Evolutionary conservation across 2,888 invertebrate genomes (phyloP).

Genomic region (Drosophila eohydei): DNA sequence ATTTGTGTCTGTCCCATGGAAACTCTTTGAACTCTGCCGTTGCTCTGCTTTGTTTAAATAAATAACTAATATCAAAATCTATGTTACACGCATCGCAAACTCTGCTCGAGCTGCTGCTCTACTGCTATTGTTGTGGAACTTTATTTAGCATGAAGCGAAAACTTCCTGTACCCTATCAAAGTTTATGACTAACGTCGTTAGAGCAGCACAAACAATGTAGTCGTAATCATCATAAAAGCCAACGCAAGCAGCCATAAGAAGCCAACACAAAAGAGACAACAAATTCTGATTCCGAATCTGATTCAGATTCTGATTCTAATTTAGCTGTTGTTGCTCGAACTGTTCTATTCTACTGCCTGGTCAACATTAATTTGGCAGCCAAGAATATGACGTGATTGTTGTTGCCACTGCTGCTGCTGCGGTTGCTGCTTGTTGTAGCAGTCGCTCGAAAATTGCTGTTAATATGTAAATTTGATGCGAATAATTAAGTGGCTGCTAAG

Average conservation of each 20-base stretch:
- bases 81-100: conserved; percentile 69
- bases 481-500: conserved; percentile 64
- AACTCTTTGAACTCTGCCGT: conserved; percentile 37
- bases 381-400: conserved; percentile 52
- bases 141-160: conserved; percentile 65
- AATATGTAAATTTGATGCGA: conserved; percentile 57
- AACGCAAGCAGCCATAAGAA: conserved; percentile 12
- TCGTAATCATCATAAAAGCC: conserved; percentile 29
- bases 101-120: conserved; percentile 21
- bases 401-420: conserved; percentile 1
- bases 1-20: conserved; percentile 10
- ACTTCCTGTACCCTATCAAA: conserved; percentile 59
- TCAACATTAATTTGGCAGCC: conserved; percentile 20
- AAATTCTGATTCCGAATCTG: not conserved
- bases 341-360: conserved; percentile 1
- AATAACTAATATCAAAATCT: conserved; percentile 29
- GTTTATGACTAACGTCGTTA: conserved; percentile 38
- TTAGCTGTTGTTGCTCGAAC: not conserved
- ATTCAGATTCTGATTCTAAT: not conserved
- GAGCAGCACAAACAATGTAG: conserved; percentile 22
- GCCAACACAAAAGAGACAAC: conserved; percentile 9
- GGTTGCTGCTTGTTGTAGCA: not conserved
- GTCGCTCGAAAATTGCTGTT: conserved; percentile 41
- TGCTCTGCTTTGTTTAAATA: conserved; percentile 34
- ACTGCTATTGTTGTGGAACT: conserved; percentile 36